Evolutionary conservation across 2,113 vertebrate genomes (phyloP).

Genomic region (Heliornis fulica): DNA sequence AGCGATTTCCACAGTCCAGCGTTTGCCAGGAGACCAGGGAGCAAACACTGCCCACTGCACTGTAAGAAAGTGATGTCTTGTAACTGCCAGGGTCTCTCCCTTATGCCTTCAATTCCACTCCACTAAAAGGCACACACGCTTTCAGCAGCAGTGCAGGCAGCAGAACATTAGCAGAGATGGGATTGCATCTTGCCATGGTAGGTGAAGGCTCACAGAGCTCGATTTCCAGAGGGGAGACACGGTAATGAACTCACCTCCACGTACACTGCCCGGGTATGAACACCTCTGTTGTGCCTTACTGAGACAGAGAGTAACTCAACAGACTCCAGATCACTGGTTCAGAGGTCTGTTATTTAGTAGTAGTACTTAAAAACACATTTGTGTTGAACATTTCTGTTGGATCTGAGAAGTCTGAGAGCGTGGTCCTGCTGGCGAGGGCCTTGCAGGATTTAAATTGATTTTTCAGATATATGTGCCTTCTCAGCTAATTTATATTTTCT

Average conservation of each 20-base stretch:
- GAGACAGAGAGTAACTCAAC: neutral
- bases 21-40: neutral
- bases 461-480: constrained; percentile 10
- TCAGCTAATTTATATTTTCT: constrained; percentile 42
- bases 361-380: neutral
- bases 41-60: neutral
- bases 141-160: neutral
- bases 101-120: neutral
- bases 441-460: neutral
- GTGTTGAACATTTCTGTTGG: neutral
- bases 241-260: neutral
- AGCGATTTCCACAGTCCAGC: neutral
- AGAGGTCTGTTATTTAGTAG: neutral
- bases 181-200: neutral
- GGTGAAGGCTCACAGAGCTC: neutral
- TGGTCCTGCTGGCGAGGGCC: neutral
- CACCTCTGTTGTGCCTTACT: neutral
- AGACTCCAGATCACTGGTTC: neutral
- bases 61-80: neutral
- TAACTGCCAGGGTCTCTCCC: neutral
- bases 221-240: neutral
- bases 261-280: neutral
- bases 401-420: neutral
- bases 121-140: neutral
- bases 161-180: neutral